Conservation (phyloP, 2,797 vertebrate species). For the Columba guinea region DNA sequence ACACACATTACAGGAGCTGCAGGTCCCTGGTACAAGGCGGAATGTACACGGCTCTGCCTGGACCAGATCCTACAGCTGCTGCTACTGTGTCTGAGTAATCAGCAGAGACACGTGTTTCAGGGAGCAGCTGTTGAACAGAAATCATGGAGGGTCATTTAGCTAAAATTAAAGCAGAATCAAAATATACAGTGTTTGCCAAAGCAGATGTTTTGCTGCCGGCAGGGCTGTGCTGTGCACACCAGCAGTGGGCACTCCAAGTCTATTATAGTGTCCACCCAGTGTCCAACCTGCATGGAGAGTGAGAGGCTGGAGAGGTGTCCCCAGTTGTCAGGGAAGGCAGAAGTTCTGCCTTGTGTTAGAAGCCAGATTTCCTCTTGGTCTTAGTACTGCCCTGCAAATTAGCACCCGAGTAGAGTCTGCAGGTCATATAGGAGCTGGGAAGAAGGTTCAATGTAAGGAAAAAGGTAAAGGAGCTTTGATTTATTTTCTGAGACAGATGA, state of each 20-base stretch:
- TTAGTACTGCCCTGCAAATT: neutral
- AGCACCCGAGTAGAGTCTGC: neutral
- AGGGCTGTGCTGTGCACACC: neutral
- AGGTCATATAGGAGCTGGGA: neutral
- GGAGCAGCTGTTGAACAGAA: neutral
- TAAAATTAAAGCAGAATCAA: neutral
- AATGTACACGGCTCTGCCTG: neutral
- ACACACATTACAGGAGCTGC: neutral
- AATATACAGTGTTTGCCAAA: accelerated
- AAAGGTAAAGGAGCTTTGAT: neutral
- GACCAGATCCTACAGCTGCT: neutral
- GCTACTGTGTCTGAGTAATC: neutral
- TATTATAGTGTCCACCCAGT: neutral
- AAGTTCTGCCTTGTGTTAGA: neutral
- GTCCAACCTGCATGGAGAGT: accelerated
- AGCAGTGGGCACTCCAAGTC: conserved; percentile 25
- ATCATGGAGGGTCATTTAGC: neutral
- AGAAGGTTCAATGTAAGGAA: neutral
- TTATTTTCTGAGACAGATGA: conserved; percentile 17
- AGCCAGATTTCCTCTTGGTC: neutral
- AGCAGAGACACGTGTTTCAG: neutral
- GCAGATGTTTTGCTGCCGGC: neutral
- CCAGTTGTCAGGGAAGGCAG: neutral
- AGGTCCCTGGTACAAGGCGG: neutral
- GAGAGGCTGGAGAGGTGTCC: neutral